A percentile compares a stretch with the other conserved stretches of the same genome.
These are phyloP conservation scores for Dendrocincla tyrannina DNA, from an alignment of 2,797 vertebrate species.

Conservation along the genomic window DNA sequence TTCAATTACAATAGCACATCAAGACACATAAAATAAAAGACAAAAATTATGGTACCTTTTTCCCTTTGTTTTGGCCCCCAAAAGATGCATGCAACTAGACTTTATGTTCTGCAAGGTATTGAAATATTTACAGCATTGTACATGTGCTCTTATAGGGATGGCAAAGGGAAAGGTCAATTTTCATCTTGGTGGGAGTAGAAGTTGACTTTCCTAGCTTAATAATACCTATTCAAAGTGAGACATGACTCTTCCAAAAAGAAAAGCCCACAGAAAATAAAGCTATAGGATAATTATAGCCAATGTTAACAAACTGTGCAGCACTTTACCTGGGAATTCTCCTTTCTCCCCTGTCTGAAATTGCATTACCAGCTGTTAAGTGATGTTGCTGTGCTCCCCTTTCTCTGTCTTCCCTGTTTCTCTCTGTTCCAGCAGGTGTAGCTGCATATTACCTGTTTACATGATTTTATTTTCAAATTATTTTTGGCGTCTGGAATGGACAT, in stretches of 20 bases:
- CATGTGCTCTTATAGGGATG: constrained; percentile 80
- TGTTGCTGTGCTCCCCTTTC: neutral
- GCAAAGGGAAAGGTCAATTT: constrained; percentile 39
- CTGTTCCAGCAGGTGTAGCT: constrained; percentile 24
- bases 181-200: constrained; percentile 36
- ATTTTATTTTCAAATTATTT: constrained; percentile 45
- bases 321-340: constrained; percentile 36
- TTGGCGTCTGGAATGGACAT: constrained; percentile 41
- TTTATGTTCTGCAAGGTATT: constrained; percentile 88
- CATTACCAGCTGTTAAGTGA: neutral
- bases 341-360: neutral
- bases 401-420: neutral
- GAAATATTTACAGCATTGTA: constrained; percentile 97
- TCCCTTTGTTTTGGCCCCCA: constrained; percentile 84
- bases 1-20: constrained; percentile 61
- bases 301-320: constrained; percentile 34
- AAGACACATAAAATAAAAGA: constrained; percentile 86
- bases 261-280: constrained; percentile 61
- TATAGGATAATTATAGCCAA: constrained; percentile 57
- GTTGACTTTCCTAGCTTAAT: constrained; percentile 60
- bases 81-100: constrained; percentile 95
- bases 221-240: constrained; percentile 58
- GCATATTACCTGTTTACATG: neutral
- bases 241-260: constrained; percentile 73
- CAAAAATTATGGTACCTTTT: constrained; percentile 79